A percentile compares a stretch with the other conserved stretches of the same genome.
phyloP scores from a whole-genome alignment of 2,888 invertebrate genomes.

The Chorisops tibialis region DNA sequence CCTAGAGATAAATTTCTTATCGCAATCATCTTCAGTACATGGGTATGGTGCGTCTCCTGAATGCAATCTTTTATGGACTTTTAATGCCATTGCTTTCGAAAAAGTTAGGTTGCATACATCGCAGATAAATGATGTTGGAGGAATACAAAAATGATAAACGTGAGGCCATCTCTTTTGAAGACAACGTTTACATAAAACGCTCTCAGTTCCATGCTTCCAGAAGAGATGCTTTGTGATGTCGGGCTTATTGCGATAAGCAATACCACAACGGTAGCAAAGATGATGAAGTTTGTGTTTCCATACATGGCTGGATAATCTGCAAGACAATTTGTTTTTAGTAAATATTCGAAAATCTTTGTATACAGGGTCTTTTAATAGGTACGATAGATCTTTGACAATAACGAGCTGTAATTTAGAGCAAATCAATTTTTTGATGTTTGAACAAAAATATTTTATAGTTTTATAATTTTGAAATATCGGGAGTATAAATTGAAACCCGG shows the following conservation, averaged over 20 bases:
- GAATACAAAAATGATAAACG: constrained; percentile 86
- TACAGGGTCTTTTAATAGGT: too few species aligned
- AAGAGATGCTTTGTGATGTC: constrained; percentile 87
- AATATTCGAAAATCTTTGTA: too few species aligned
- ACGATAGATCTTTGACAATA: too few species aligned
- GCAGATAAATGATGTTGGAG: constrained; percentile 73
- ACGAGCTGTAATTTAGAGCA: too few species aligned
- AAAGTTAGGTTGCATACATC: constrained; percentile 77
- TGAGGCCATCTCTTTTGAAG: constrained; percentile 89
- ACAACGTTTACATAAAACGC: constrained; percentile 79
- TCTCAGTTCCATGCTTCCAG: constrained; percentile 91
- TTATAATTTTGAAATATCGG: too few species aligned
- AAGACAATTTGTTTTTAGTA: too few species aligned
- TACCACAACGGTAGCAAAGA: constrained; percentile 82
- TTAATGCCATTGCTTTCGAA: constrained; percentile 71
- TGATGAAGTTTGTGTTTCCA: constrained; percentile 89
- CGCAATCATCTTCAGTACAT: constrained; percentile 69
- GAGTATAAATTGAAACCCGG: too few species aligned
- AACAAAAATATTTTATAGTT: too few species aligned
- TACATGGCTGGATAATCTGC: constrained; percentile 76
- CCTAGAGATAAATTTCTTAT: constrained; percentile 76
- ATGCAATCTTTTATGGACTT: constrained; percentile 81
- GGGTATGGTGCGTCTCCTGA: constrained; percentile 66
- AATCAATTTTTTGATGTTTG: too few species aligned
- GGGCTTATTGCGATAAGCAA: constrained; percentile 81